Conservation (phyloP, 2,113 vertebrate species). For the Rafetus swinhoei region DNA sequence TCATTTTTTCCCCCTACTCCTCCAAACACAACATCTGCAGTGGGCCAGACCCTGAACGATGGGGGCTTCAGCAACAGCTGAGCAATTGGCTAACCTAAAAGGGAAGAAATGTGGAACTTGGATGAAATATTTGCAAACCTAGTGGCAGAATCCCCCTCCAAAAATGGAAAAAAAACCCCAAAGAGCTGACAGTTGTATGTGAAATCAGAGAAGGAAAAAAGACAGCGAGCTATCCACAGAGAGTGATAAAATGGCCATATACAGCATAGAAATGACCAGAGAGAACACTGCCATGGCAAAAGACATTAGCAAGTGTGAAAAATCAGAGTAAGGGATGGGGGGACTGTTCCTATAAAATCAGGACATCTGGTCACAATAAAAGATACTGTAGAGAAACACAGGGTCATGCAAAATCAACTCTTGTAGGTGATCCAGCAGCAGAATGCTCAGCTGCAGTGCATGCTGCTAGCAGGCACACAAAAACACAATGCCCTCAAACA, state of each 20-base stretch:
- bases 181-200: background rate
- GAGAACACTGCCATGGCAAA: background rate
- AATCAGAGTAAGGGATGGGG: too few relatives aligned
- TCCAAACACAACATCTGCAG: background rate
- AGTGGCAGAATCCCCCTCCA: background rate
- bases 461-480: background rate
- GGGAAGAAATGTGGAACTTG: background rate
- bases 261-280: background rate
- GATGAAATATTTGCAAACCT: background rate
- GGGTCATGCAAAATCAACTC: background rate
- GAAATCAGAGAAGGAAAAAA: background rate
- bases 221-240: background rate
- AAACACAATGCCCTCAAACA: background rate
- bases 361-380: background rate
- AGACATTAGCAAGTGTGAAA: too few relatives aligned
- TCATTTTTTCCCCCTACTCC: background rate
- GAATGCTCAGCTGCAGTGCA: background rate
- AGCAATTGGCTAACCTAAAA: background rate
- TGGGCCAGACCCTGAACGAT: background rate
- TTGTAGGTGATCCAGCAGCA: background rate
- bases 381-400: background rate
- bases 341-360: too few relatives aligned
- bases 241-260: background rate
- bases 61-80: background rate
- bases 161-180: background rate